Base-by-base conservation (phyloP, 1,140 invertebrate genomes). In the Drosophila asahinai region DNA sequence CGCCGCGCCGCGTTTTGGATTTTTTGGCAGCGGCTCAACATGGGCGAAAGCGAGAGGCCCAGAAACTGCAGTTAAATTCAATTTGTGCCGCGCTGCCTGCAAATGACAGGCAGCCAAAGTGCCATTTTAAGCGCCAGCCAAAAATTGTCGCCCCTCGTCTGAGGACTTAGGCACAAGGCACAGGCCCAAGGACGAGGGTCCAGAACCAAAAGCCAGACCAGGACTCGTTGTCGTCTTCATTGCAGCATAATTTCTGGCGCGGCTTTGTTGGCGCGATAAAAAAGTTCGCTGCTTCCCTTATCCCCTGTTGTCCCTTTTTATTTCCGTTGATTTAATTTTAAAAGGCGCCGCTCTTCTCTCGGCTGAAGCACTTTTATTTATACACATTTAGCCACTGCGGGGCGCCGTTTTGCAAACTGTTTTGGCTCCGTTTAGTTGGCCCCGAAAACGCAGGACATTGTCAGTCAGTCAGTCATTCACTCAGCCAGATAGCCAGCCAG, bases 51-150 rank as follows among this genome's bases (percentile, higher is more conserved):
- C 52, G 38, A 57, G 42, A 83, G 82, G 61, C 71, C 54, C 81
- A 74, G 75, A 83, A 87, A 90, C 75, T 90, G 86, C 86, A 90
- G 86, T 90, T 90, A 90, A 90, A 90, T 90, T 90, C 86, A 90
- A 90, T 90, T 90, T 90, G 86, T 81, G 86, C 75, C 86, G 63
- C 75, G 81, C 79, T 77, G 81, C 67, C 82, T 90, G 86, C 81
- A 84, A 90, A 77, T 90, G 86, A 90, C 86, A 90, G 81, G 78
- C 78, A 80, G 77, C 77, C 77, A 89, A 87, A 89, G 84, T 90
- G 84, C 74, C 78, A 89, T 89, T 89, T 87, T 84, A 90, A 90
- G 81, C 70, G 82, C 65, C 86, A 86, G 86, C 86, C 86, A 90
- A 90, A 90, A 90, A 90, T 90, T 81, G 86, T 89, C 79, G 68